Evolutionary conservation across 2,797 vertebrate genomes (phyloP).

Genomic region (Podargus strigoides): DNA sequence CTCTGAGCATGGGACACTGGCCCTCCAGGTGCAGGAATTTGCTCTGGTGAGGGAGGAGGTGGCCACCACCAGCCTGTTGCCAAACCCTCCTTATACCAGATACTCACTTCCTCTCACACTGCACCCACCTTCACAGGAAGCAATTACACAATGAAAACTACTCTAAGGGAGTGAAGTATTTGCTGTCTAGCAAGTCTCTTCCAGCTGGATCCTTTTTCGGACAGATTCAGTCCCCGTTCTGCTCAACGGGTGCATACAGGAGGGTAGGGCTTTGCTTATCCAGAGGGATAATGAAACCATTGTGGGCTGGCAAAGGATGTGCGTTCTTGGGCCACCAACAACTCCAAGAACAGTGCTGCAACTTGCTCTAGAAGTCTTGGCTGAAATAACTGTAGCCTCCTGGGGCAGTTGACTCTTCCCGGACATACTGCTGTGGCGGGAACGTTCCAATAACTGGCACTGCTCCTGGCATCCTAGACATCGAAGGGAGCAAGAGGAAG

Average conservation of each 20-base stretch:
- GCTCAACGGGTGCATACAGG: conserved; percentile 43
- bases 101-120: conserved; percentile 39
- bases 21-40: background rate
- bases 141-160: conserved; percentile 67
- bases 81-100: conserved; percentile 34
- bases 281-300: conserved; percentile 59
- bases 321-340: conserved; percentile 46
- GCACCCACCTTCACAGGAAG: conserved; percentile 60
- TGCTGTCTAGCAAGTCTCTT: conserved; percentile 61
- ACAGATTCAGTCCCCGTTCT: conserved; percentile 46
- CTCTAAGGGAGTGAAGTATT: conserved; percentile 68
- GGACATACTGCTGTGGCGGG: conserved; percentile 63
- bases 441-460: conserved; percentile 48
- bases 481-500: background rate
- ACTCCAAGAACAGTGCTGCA: conserved; percentile 54
- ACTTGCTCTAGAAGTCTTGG: conserved; percentile 64
- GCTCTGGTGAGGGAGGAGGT: conserved; percentile 21
- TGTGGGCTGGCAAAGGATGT: conserved; percentile 63
- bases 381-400: conserved; percentile 72
- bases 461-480: conserved; percentile 63
- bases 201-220: conserved; percentile 61
- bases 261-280: conserved; percentile 62
- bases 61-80: background rate
- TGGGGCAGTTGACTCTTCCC: conserved; percentile 68
- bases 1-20: background rate